Base-by-base conservation (phyloP, 2,797 vertebrate species). In the Coluber constrictor region DNA sequence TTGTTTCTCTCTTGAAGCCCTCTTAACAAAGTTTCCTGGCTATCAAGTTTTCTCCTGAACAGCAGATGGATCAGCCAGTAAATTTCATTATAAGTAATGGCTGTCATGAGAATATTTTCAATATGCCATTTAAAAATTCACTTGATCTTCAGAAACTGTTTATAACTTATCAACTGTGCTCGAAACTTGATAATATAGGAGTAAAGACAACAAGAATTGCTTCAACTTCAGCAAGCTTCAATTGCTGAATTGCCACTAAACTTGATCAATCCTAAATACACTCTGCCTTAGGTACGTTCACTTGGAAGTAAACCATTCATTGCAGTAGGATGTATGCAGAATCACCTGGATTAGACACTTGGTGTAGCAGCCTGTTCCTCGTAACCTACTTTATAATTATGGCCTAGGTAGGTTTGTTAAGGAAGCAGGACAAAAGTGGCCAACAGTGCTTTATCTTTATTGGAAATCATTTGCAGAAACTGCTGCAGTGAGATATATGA, bases 71-170 rank as follows among this genome's bases (percentile, higher is more conserved):
- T 20, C n/a, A 55, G 60, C 86, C 18, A 90, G 25, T 18, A 55
- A 9, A 93, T 93, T 93, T 94, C 54, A 2, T 89, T 54, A 74
- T 0, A 7, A 54, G n/a, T 74, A 93, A 89, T 25, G 9, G 2
- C 92, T 91, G 3, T 66, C 88, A 47, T 18, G 51, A 27, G 25
- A 12, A 43, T 93, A 29, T n/a, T 70, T 92, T 23, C 29, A 37
- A 86, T 93, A 92, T 51, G 89, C n/a, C 74, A 94, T 90, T 57
- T 92, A 12, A 89, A 90, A 87, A 94, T 27, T 20, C 16, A 87
- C 55, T 70, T 86, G 55, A 74, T 0, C 89, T 93, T n/a, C 86
- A 89, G 18, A 0, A 0, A 88, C 92, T 0, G 0, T 94, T 94
- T 87, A 87, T 3, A 2, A 12, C 20, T 27, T 89, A 87, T 56